Base-by-base conservation (phyloP, 2,113 vertebrate genomes). In the Podocnemis expansa region DNA sequence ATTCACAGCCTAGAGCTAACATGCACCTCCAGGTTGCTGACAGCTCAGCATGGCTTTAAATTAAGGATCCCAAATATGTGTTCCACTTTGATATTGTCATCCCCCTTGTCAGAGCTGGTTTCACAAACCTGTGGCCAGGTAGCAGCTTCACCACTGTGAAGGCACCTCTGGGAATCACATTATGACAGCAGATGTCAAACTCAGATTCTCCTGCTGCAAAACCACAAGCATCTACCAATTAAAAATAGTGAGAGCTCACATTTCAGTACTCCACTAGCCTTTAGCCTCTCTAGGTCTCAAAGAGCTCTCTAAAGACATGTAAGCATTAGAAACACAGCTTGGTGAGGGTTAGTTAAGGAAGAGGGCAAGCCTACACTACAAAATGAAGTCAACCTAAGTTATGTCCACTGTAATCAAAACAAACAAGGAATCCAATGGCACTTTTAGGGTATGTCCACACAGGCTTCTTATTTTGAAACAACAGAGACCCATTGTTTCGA, bases 81-180 rank as follows among this genome's bases (percentile, higher is more conserved):
- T 13, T 49, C 41, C 12, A 27, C 5, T 1, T 78, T 19, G 5
- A 54, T 88, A 91, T 82, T 29, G n/a, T 47, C 88, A 14, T 73
- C 87, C 79, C 45, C 90, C 10, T 76, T n/a, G 51, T 8, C 45
- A 76, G 55, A 76, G 75, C 4, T 78, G 73, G 84, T 63, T 0
- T 0, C 89, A 27, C 22, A 60, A 2, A 55, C 19, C 22, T 25
- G 24, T n/a, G 24, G 54, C 29, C 56, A 10, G 45, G 34, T 78
- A 60, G 24, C 34, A 73, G 2, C 21, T 9, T 83, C 73, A 8
- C 67, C n/a, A 7, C 4, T 73, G 12, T 45, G 3, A 10, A 12
- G 17, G 70, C 87, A 63, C 38, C 12, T 14, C 78, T 2, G 0
- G 29, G n/a, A 78, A 6, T 22, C n/a, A 10, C 0, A 0, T 29